phyloP scores from a whole-genome alignment of 2,113 vertebrate species.

The Phylloscopus whistleri region DNA sequence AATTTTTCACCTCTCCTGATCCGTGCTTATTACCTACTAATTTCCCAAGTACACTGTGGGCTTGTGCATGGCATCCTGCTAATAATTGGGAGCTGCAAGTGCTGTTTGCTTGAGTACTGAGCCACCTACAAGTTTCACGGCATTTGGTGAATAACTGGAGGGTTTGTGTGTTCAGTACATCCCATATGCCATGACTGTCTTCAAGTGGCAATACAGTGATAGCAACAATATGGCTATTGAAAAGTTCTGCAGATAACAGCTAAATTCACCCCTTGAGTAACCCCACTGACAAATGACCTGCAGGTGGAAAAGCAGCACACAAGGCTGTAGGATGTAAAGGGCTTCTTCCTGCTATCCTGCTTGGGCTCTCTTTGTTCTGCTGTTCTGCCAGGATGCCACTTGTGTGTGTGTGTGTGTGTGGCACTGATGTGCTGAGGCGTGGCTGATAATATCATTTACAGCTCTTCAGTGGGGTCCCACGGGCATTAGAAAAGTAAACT shows the following conservation, averaged over 20 bases:
- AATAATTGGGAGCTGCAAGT: neutral
- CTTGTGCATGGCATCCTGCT: neutral
- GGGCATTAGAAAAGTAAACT: neutral
- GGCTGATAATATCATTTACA: neutral
- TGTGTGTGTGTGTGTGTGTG: accelerated
- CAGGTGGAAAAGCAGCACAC: neutral
- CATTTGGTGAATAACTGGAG: conserved; percentile 29
- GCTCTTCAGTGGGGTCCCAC: neutral
- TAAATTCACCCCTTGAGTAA: neutral
- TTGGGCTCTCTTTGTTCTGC: neutral
- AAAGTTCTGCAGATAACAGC: neutral
- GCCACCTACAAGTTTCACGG: conserved; percentile 45
- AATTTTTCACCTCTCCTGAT: neutral
- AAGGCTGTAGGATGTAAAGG: neutral
- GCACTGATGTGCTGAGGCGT: neutral
- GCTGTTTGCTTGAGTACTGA: neutral
- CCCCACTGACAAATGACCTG: neutral
- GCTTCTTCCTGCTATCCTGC: neutral
- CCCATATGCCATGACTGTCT: conserved; percentile 22
- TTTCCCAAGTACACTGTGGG: neutral
- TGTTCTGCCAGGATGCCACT: neutral
- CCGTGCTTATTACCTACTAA: neutral
- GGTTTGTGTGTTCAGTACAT: conserved; percentile 2
- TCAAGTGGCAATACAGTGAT: neutral
- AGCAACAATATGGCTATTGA: neutral